Evolutionary conservation across 1,140 invertebrate genomes (phyloP), one percentile per base, ranked within the genome.

Genomic region (Bactericera cockerelli): DNA sequence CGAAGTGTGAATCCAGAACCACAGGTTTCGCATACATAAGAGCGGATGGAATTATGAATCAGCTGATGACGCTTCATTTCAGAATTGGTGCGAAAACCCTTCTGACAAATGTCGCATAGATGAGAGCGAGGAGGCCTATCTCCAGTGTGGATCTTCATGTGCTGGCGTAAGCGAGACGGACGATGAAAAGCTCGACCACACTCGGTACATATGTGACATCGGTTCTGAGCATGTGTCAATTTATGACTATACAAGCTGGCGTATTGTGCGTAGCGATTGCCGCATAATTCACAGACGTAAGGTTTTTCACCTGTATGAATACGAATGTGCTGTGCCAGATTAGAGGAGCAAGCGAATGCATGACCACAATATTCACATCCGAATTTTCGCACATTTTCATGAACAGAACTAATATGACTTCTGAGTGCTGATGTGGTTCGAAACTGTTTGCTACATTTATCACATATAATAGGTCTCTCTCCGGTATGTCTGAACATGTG

Each of bases 401-500:
- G 83, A 0, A 81, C 81, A 58, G 81, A 78, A 13, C 75, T 73
- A 19, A 82, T 56, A 66, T 84, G 83, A 14, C 79, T 70, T 3
- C 74, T 73, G 19, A 83, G 67, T 4, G 80, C 79, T 66, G 77
- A 74, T 1, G 76, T 75, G n/a, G 81, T 76, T 16, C 80, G 72
- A 68, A 87, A 89, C 59, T 80, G 79, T 67, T 85, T 86, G 0
- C 82, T 83, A 66, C 85, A 88, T 1, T 84, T 68, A 63, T 81
- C 79, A 65, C 86, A 88, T 19, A 81, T 79, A 65, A 79, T 85
- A 2, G 82, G 81, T 58, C 82, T 77, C 67, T 87, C 83, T 4
- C 80, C 81, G 21, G 81, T 81, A 68, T 86, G 83, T 14, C 60
- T 57, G 33, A 57, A 61, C 49, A 61, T 61, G 61, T 66, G 65